Conservation (phyloP, 2,888 invertebrate species). For the Himalopsyche japonica region DNA sequence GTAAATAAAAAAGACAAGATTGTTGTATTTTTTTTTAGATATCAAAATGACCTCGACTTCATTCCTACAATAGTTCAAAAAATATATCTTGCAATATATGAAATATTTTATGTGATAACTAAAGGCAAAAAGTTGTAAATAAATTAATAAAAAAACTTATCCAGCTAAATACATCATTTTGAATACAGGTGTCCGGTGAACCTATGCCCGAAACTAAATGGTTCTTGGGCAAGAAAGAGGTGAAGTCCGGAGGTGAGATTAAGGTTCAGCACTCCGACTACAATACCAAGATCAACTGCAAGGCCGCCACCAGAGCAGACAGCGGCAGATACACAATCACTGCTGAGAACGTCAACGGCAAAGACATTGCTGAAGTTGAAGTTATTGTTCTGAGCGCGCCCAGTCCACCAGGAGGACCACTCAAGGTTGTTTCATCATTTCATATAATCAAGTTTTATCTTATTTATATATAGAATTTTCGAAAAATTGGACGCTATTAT, state of each 20-base stretch:
- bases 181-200: slow-evolving; percentile 73
- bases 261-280: slow-evolving; percentile 84
- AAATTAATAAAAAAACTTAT: neutral
- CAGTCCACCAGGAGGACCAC: slow-evolving; percentile 87
- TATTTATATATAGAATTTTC: no score
- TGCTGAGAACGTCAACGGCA: slow-evolving; percentile 93
- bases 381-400: slow-evolving; percentile 89
- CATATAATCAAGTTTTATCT: no score
- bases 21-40: no score
- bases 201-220: slow-evolving; percentile 94
- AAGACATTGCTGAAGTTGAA: slow-evolving; percentile 90
- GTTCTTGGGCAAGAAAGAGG: slow-evolving; percentile 80
- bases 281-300: slow-evolving; percentile 80
- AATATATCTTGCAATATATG: no score
- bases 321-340: slow-evolving; percentile 89
- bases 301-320: slow-evolving; percentile 80
- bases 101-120: no score
- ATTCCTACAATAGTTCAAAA: no score
- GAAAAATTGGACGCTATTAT: no score
- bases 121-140: no score
- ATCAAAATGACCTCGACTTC: no score
- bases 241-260: slow-evolving; percentile 72
- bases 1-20: no score
- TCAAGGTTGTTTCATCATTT: slow-evolving; percentile 63
- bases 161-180: slow-evolving; percentile 40